Evolutionary conservation across 2,888 invertebrate species (phyloP).

Genomic region (Thelaira solivaga): DNA sequence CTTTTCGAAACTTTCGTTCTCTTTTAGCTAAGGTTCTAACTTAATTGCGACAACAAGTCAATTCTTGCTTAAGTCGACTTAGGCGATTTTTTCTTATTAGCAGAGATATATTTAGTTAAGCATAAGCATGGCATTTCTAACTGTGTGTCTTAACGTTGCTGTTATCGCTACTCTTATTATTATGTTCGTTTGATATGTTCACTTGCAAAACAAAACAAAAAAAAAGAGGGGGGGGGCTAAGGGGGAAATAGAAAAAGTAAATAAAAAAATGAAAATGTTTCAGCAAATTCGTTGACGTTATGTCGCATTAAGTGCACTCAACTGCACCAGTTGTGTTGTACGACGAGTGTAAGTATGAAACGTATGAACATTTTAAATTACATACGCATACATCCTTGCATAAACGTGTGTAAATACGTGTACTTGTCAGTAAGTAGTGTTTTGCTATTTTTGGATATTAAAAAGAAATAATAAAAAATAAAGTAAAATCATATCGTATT

Average conservation of each 20-base stretch:
- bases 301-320: constrained; percentile 58
- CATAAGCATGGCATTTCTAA: not conserved
- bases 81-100: too few species aligned
- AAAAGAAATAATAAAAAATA: not conserved
- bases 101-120: too few species aligned
- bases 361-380: not conserved
- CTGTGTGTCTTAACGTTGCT: constrained; percentile 5
- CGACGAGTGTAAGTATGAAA: not conserved
- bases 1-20: too few species aligned
- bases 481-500: not conserved
- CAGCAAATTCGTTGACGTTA: constrained; percentile 52
- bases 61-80: too few species aligned
- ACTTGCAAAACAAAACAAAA: not conserved
- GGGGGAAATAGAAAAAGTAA: too few species aligned
- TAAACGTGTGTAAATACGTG: not conserved
- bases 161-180: constrained; percentile 44
- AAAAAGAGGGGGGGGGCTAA: not conserved
- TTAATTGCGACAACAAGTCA: too few species aligned
- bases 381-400: too few species aligned
- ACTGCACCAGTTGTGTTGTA: constrained; percentile 50
- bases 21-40: too few species aligned
- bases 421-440: not conserved
- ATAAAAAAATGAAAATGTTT: constrained; percentile 13
- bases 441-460: constrained; percentile 34
- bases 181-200: constrained; percentile 25